Base-by-base conservation (phyloP, 2,113 vertebrate species). In the Zosterops lateralis region DNA sequence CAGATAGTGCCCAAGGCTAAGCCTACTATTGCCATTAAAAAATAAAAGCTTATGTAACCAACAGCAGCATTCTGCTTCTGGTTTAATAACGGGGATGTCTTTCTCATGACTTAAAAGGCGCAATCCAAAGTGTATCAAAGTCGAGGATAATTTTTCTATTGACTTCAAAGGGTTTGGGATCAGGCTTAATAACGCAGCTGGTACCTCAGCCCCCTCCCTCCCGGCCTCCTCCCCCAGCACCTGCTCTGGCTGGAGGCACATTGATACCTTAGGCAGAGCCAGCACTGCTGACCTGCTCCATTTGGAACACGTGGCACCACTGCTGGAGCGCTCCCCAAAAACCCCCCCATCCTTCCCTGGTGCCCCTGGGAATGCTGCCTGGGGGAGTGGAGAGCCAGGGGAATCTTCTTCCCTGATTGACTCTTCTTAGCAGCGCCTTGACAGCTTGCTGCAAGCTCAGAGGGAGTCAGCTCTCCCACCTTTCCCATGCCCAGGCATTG, bases 1-100 rank as follows among this genome's bases (percentile, higher is more conserved):
- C 87, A 82, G 95, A 87, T 87, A 95, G 71, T 93, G 95, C 95
- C 94, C 77, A 91, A 89, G 94, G 94, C 94, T 84, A 96, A 93
- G 81, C 62, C 91, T 96, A 91, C 66, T 92, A 79, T 40, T 75
- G 87, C 95, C 89, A 96, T 96, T 95, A 95, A 93, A 96, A 94
- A 96, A 95, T 96, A 95, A 96, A 96, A 93, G 92, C 95, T 61
- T 20, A 93, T 72, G 80, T 94, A 93, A 92, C 94, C 9, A 50
- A 48, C 68, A 32, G 91, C 32, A 25, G 91, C 15, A 9, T 40
- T 85, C 57, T 89, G 12, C 91, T 64, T 57, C 78, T n/a, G 54
- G 14, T 82, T 91, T 92, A 91, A 88, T 88, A 93, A 80, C 62
- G 25, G 0, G 0, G 58, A n/a, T 72, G 73, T 92, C 84, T 95